A percentile compares a stretch with the other conserved stretches of the same genome.
Conservation (phyloP, 2,113 vertebrate genomes). For the Menidia beryllina region DNA sequence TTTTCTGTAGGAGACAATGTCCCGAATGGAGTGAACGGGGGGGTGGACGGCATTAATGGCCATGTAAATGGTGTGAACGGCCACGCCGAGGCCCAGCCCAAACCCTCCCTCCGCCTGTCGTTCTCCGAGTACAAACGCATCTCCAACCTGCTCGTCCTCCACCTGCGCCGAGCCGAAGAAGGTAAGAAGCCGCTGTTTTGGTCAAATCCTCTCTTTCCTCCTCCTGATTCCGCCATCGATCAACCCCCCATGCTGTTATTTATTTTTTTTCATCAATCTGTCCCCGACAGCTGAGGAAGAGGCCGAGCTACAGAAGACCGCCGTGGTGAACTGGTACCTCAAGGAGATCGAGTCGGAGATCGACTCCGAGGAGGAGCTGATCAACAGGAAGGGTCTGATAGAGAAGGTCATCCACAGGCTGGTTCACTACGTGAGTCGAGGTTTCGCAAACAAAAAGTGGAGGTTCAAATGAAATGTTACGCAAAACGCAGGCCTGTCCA, state of each 20-base stretch:
- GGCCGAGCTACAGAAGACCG: conserved; percentile 88
- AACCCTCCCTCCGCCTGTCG: conserved; percentile 88
- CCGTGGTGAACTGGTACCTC: conserved; percentile 97
- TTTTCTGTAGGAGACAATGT: conserved; percentile 78
- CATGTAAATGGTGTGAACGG: conserved; percentile 81
- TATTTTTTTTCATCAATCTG: background rate
- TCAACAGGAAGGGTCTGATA: conserved; percentile 93
- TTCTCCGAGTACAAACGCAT: conserved; percentile 93
- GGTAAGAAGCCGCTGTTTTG: conserved; percentile 75
- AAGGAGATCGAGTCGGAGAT: conserved; percentile 98
- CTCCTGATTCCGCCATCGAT: background rate
- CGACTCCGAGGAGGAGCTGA: conserved; percentile 94
- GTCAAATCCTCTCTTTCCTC: no score
- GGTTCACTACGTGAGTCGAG: conserved; percentile 89
- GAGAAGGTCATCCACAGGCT: conserved; percentile 96
- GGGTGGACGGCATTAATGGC: conserved; percentile 68
- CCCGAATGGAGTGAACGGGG: conserved; percentile 82
- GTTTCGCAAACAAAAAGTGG: background rate
- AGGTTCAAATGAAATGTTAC: background rate
- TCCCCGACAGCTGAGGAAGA: conserved; percentile 91
- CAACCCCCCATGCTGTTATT: background rate
- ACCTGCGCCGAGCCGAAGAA: conserved; percentile 91
- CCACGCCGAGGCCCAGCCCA: conserved; percentile 75
- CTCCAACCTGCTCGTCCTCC: conserved; percentile 95
- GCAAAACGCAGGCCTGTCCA: background rate